Evolutionary conservation across 2,888 invertebrate species (phyloP), one percentile per base, ranked within the genome.

Genomic region (Flexamia atlantica): DNA sequence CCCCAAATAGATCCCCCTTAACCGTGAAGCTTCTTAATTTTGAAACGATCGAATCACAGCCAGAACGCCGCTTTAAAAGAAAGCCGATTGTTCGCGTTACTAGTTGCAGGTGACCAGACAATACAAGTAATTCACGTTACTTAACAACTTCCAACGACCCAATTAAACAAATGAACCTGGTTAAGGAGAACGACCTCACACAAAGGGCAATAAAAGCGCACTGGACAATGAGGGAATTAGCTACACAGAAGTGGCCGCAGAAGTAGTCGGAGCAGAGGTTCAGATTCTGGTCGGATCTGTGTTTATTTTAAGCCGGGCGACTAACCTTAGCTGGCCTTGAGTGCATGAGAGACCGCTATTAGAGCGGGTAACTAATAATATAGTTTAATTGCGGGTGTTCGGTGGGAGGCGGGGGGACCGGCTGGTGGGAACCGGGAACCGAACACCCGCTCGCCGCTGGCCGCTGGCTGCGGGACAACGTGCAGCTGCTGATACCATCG

Each of bases 351-450:
- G 28, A 5, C 64, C 30, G 64, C 64, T 64, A 64, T 64, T 64
- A 64, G 64, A 64, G 64, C 64, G 64, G 28, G 64, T 64, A 64
- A 64, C 64, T 64, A 64, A 64, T 64, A 64, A 64, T 64, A 64
- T 64, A 30, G 64, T 64, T 64, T 64, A 64, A 64, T 64, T 64
- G 64, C 28, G 30, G 64, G 64, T 28, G 30, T 7, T 28, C 28
- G 25, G 64, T 12, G 12, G 30, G 64, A 30, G 20, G 28, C 12
- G 25, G 64, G 9, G 20, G 28, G 28, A 64, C 28, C 25, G 64
- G 64, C 64, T 64, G 10, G 5, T 64, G 64, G 64, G 64, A 64
- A 64, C 64, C 14, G 30, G 36, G 36, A 9, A 36, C 36, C 36
- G 36, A 36, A 9, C 9, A 36, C 5, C 36, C 36, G 36, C n/a